Evolutionary conservation across 2,113 vertebrate genomes (phyloP).

Genomic region (Ascaphus truei): DNA sequence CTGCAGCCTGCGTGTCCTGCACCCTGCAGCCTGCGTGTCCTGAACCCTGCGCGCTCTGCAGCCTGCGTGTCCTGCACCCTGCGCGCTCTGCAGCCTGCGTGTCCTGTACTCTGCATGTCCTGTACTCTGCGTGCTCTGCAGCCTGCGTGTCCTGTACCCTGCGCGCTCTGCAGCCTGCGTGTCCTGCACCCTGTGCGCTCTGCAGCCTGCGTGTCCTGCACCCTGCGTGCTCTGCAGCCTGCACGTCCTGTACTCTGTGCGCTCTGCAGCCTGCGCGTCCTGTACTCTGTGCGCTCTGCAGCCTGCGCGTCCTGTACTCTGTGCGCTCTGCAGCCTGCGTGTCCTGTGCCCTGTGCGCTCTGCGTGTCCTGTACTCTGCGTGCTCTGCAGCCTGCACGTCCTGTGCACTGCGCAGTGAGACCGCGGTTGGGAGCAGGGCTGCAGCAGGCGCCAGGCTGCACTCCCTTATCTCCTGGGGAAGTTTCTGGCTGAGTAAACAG

Average conservation of each 20-base stretch:
- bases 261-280: neutral
- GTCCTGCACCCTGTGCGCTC: neutral
- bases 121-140: neutral
- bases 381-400: neutral
- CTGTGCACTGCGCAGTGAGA: conserved; percentile 27
- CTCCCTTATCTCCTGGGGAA: conserved; percentile 49
- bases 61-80: neutral
- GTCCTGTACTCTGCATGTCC: neutral
- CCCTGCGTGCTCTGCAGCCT: neutral
- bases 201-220: neutral
- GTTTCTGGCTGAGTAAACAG: conserved; percentile 32
- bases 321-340: neutral
- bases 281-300: neutral
- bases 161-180: neutral
- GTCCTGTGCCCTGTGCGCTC: neutral
- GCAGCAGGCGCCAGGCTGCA: conserved; percentile 42
- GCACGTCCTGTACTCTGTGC: neutral
- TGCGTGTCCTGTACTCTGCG: neutral
- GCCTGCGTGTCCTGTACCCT: conserved; percentile 17
- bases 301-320: neutral
- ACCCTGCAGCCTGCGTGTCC: too few relatives aligned
- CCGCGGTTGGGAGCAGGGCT: neutral
- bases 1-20: neutral
- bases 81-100: neutral
- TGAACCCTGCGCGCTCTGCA: neutral